phyloP scores from a whole-genome alignment of 2,113 vertebrate species.

The Megaceryle maxima region DNA sequence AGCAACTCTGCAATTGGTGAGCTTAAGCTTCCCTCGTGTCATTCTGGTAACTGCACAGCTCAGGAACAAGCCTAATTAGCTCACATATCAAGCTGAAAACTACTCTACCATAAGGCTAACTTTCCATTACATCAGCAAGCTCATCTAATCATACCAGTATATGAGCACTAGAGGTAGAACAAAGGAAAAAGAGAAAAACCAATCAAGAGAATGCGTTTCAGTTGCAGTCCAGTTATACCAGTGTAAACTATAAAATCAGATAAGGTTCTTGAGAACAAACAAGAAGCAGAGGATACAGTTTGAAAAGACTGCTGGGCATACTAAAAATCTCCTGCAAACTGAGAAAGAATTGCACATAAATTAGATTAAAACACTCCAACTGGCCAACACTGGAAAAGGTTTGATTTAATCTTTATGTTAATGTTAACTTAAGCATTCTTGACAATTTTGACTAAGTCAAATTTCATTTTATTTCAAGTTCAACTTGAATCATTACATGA shows the following conservation, averaged over 20 bases:
- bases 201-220: neutral
- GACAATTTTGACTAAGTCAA: neutral
- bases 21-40: neutral
- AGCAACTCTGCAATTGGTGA: accelerated
- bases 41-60: neutral
- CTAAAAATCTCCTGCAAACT: neutral
- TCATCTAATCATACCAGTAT: neutral
- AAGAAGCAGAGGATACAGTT: neutral
- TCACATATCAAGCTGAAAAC: neutral
- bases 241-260: accelerated
- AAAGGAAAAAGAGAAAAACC: neutral
- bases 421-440: neutral
- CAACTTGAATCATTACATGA: neutral
- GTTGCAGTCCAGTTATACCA: neutral
- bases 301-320: neutral
- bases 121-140: neutral
- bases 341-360: neutral
- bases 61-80: neutral
- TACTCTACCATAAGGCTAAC: neutral
- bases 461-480: neutral
- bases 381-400: neutral
- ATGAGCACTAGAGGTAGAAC: neutral
- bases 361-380: neutral
- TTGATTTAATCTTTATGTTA: neutral
- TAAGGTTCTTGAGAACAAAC: neutral